Evolutionary conservation across 2,797 vertebrate species (phyloP), one percentile per base, ranked within the genome.

Genomic region (Centroberyx gerrardi): DNA sequence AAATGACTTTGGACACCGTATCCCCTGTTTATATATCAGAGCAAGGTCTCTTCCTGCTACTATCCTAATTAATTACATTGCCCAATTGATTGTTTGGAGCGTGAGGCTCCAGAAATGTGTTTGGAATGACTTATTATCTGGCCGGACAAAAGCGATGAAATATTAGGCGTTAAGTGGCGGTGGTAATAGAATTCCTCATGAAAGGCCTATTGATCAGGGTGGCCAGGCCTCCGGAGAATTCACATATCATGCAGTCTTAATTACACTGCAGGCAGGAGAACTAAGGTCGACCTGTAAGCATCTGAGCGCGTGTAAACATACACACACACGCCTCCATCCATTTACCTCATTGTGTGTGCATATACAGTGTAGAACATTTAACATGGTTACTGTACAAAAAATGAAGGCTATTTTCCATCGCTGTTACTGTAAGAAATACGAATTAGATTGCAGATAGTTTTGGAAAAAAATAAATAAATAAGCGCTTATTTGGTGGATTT

Each of bases 151-250:
- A 92, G 91, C 92, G 90, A 90, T 95, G 94, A 94, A 95, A 95
- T 95, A 94, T 95, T 94, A 95, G 93, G 89, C 92, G 93, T 90
- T 95, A 95, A 95, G 94, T 94, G 92, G 93, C 61, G 28, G 83
- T 84, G 88, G 93, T 95, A 95, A 95, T 93, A 90, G 90, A 94
- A 94, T 93, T 93, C 94, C 90, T 92, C 89, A 83, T 91, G 88
- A 94, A 93, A 93, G 92, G 87, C 89, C 81, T 93, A 95, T 95
- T 94, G 95, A 96, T 95, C 92, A 85, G 90, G 81, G 81, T 76
- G 86, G 68, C 86, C 36, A 4, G 83, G 77, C 82, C 93, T 87
- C 86, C 44, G 52, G 90, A 94, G 93, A 92, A 87, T 92, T 90
- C 86, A 80, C 89, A 88, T 89, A 93, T 92, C 91, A 86, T 71